These are phyloP conservation scores for Donacobius atricapilla DNA, from an alignment of 2,113 vertebrate species.

Conservation along the genomic window DNA sequence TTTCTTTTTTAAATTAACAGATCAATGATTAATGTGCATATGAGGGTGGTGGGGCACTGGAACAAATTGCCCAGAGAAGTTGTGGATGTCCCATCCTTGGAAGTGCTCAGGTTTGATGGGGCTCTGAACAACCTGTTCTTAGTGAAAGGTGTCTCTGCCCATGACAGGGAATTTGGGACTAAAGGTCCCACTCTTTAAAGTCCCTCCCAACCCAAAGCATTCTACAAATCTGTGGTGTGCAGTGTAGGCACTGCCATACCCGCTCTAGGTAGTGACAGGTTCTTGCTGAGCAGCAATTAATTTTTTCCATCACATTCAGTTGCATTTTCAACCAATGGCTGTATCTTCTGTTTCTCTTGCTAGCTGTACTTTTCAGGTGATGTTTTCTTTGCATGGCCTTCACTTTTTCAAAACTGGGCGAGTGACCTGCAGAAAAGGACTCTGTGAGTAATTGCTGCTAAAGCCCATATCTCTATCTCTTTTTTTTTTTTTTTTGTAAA, in stretches of 20 bases:
- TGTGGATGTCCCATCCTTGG: background rate
- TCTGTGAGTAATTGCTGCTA: background rate
- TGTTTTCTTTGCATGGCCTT: background rate
- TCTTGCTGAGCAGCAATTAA: background rate
- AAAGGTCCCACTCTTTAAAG: background rate
- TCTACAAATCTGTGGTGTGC: background rate
- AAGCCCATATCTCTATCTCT: background rate
- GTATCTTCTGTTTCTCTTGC: background rate
- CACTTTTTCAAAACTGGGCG: background rate
- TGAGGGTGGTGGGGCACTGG: background rate
- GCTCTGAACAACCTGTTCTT: background rate
- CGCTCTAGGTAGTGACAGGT: background rate
- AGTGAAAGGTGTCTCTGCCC: background rate
- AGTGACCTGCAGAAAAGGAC: background rate
- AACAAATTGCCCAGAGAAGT: rapidly evolving
- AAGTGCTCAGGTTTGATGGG: background rate
- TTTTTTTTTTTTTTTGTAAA: background rate
- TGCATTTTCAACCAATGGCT: background rate
- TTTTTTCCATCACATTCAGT: background rate
- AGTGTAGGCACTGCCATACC: background rate
- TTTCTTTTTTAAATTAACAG: background rate
- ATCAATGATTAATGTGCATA: too few relatives aligned
- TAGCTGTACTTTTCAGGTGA: background rate
- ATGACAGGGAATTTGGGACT: background rate
- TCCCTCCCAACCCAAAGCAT: background rate